These are phyloP conservation scores for Sebastes trivittatus DNA, from an alignment of 2,797 vertebrate genomes.

Conservation along the genomic window DNA sequence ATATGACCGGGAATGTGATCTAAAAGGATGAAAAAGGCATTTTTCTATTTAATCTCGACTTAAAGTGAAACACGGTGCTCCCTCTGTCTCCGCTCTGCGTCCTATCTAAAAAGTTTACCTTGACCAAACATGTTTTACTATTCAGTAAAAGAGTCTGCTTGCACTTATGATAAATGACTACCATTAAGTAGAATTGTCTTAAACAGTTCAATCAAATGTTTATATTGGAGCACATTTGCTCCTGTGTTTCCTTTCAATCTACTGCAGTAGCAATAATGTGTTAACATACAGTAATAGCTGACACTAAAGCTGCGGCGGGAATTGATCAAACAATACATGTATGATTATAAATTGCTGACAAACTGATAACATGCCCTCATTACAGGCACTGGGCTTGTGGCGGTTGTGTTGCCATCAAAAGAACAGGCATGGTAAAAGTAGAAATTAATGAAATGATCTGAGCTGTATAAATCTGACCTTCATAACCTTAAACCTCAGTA, in stretches of 20 bases:
- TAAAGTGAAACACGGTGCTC: neutral
- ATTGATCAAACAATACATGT: neutral
- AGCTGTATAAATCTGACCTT: neutral
- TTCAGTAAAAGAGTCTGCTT: neutral
- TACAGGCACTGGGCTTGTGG: neutral
- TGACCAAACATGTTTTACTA: neutral
- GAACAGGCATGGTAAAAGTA: neutral
- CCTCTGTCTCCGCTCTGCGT: neutral
- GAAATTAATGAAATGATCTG: neutral
- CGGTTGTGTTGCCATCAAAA: neutral
- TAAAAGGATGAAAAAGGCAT: neutral
- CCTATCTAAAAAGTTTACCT: neutral
- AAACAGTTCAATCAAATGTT: neutral
- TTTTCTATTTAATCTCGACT: neutral
- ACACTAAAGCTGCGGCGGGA: neutral
- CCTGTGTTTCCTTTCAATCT: neutral
- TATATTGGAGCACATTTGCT: neutral
- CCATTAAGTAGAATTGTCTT: neutral
- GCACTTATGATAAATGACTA: neutral
- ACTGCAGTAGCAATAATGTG: neutral
- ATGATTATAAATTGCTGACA: neutral
- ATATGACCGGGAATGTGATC: accelerated
- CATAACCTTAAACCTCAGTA: neutral
- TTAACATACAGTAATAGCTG: too few species aligned
- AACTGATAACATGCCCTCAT: neutral